Base-by-base conservation (phyloP, 2,113 vertebrate species). In the Strix uralensis region DNA sequence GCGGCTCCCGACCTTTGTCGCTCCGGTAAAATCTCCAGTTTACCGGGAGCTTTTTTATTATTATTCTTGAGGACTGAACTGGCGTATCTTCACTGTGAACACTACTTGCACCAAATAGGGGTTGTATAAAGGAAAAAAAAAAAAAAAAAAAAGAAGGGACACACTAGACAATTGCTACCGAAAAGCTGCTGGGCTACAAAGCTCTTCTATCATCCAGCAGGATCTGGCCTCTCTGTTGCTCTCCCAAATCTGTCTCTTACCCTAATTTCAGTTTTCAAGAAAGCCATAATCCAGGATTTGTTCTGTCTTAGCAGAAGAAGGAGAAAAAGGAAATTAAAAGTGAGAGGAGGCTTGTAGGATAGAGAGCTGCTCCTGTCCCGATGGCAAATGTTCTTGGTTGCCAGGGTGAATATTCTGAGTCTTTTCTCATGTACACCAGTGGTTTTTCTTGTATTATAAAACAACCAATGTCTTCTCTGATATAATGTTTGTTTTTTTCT, bases 271-370 rank as follows among this genome's bases (percentile, higher is more conserved):
- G 49, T 61, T 94, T 85, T 63, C 44, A 73, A 77, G 54, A 57
- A 90, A 40, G 13, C 40, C 13, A 11, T 77, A 92, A 94, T 9
- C 5, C 19, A 62, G 51, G 63, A 93, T 95, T 88, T 96, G 5
- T 69, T 63, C 51, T 70, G 32, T 38, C 77, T 90, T 67, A 90
- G 25, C 32, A 73, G 26, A 36, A 51, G 40, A 58, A 79, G 70
- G 17, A 80, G 58, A 47, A 84, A 80, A 90, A 55, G 63, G 57
- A 88, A 96, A 96, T 88, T 82, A 84, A 91, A 95, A 62, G 21
- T 44, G 42, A 73, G 63, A 80, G 30, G 40, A 86, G 26, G 40
- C 27, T 89, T 61, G 65, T 57, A 74, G 85, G 77, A 61, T 73
- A 57, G 22, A 91, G 59, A n/a, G 21, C 9, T 30, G 61, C 30